Evolutionary conservation across 53 echinoderm and acorn worm genomes (phyloP).

Genomic region (Holothuria scabra): DNA sequence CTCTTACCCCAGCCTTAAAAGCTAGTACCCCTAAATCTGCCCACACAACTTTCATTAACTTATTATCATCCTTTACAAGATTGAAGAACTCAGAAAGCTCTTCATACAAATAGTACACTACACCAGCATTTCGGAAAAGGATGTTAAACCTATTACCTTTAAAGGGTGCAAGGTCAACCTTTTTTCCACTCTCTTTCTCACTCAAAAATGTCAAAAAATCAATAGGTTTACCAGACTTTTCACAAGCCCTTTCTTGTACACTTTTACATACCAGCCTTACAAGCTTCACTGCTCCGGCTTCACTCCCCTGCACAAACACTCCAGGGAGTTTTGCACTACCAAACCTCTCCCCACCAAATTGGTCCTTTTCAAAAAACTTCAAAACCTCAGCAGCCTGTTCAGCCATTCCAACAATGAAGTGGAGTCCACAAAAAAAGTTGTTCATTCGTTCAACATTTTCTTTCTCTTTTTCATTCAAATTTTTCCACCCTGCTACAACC

Average conservation of each 20-base stretch:
- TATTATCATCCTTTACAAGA: constrained; percentile 37
- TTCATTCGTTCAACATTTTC: constrained; percentile 8
- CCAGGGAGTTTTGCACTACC: background rate
- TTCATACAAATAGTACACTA: background rate
- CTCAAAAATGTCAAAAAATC: background rate
- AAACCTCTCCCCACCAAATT: background rate
- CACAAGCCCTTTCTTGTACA: background rate
- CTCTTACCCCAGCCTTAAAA: constrained; percentile 33
- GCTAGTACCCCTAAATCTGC: constrained; percentile 43
- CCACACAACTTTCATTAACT: constrained; percentile 53
- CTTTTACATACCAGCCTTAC: constrained; percentile 4
- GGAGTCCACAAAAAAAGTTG: constrained; percentile 55
- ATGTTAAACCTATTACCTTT: background rate
- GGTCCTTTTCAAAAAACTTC: constrained; percentile 6
- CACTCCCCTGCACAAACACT: background rate
- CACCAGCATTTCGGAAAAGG: constrained; percentile 2
- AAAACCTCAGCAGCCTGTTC: background rate
- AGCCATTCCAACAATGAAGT: constrained; percentile 56
- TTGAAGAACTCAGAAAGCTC: constrained; percentile 24
- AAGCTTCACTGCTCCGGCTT: background rate
- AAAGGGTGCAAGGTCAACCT: background rate
- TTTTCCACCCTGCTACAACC: background rate
- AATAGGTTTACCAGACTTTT: background rate
- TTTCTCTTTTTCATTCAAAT: background rate
- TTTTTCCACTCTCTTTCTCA: background rate